Percentiles rank a stretch among this genome's conserved stretches.
phyloP scores from a whole-genome alignment of 2,113 vertebrate genomes.

The Thymallus thymallus region DNA sequence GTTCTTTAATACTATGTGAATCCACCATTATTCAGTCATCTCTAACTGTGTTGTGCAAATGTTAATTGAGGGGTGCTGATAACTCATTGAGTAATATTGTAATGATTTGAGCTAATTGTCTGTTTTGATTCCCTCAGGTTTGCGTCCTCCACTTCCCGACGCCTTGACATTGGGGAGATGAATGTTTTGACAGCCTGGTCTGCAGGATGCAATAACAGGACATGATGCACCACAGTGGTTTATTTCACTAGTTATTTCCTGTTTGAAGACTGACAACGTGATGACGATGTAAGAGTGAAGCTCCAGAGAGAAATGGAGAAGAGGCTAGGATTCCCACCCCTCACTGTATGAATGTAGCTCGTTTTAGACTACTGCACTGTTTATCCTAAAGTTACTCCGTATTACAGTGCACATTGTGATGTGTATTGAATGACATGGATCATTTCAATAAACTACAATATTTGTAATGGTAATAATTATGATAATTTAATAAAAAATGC shows the following conservation, averaged over 20 bases:
- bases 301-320: slow-evolving; percentile 21
- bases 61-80: too few species aligned
- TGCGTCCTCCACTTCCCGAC: neutral
- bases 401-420: slow-evolving; percentile 18
- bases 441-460: slow-evolving; percentile 17
- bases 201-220: slow-evolving; percentile 3
- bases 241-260: neutral
- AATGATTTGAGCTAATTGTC: neutral
- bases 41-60: too few species aligned
- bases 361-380: slow-evolving; percentile 14
- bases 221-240: slow-evolving; percentile 7
- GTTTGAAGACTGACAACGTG: neutral
- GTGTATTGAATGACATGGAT: slow-evolving; percentile 17
- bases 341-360: slow-evolving; percentile 19
- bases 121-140: neutral
- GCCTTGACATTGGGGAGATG: neutral
- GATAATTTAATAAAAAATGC: neutral
- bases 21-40: too few species aligned
- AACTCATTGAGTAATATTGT: too few species aligned
- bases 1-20: too few species aligned
- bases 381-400: slow-evolving; percentile 45
- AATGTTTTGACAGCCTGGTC: slow-evolving; percentile 13
- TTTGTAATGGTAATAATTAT: slow-evolving; percentile 24
- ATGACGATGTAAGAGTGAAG: slow-evolving; percentile 56
- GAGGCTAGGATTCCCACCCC: slow-evolving; percentile 1